Base-by-base conservation (phyloP, 2,888 invertebrate species). In the Caenorhabditis uteleia region DNA sequence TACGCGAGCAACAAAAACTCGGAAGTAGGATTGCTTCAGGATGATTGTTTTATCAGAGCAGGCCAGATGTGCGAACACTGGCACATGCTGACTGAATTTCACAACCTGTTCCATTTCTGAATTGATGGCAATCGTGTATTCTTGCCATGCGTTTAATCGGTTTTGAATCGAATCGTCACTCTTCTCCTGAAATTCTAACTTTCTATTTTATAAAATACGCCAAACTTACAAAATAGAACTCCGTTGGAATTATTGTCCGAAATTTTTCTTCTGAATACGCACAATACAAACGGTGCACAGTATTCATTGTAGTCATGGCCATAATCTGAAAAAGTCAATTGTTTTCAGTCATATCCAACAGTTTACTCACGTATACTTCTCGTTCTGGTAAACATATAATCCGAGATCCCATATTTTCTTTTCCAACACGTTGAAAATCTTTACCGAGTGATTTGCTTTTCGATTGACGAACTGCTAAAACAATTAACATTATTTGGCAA, bases 81-180 rank as follows among this genome's bases (percentile, higher is more conserved):
- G n/a, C n/a, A n/a, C n/a, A n/a, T n/a, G n/a, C n/a, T n/a, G n/a
- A n/a, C n/a, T n/a, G n/a, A 66, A 68, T 2, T 39, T 38, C 2
- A 70, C 62, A n/a, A 55, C 16, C 0, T 39, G 21, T 27, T 56
- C 29, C 20, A 70, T 23, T 2, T 59, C 61, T 3, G 29, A 26
- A 1, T 31, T 34, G 1, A 57, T 25, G 5, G 44, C 45, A 10
- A n/a, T 3, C 2, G 66, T 49, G 12, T 55, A 62, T 3, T 43
- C 27, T 36, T 66, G 61, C 62, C 65, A 71, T 10, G 58, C 59
- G 18, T 49, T 47, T 27, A 54, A 31, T 1, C 68, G 56, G 33
- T 42, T 47, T 12, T 20, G 16, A n/a, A n/a, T n/a, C n/a, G n/a
- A n/a, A n/a, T n/a, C n/a, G n/a, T n/a, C n/a, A n/a, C n/a, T n/a